phyloP scores from a whole-genome alignment of 2,797 vertebrate species.

The Brachyrhaphis roseni region DNA sequence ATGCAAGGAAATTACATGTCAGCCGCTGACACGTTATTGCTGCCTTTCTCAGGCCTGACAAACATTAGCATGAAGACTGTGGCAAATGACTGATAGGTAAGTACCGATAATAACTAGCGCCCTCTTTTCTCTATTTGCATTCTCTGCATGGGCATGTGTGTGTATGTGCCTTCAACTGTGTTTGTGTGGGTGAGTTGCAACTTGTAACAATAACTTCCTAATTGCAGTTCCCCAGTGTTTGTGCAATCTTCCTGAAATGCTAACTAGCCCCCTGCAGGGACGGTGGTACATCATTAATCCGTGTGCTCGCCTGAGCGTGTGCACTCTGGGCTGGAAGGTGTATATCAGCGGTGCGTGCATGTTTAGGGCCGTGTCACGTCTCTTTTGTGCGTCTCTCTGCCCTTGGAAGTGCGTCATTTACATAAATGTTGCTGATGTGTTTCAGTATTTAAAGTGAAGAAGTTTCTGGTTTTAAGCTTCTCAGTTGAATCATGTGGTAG shows the following conservation, averaged over 20 bases:
- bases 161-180: slow-evolving; percentile 17
- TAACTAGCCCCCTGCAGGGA: slow-evolving; percentile 74
- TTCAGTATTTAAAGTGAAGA: neutral
- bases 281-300: slow-evolving; percentile 73
- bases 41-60: slow-evolving; percentile 1
- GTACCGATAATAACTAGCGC: slow-evolving; percentile 1
- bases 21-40: neutral
- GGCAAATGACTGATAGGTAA: neutral
- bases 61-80: neutral
- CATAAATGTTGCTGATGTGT: slow-evolving; percentile 6
- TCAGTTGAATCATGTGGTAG: neutral
- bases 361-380: neutral
- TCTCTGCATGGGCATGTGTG: slow-evolving; percentile 7
- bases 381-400: neutral
- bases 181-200: slow-evolving; percentile 32
- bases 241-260: slow-evolving; percentile 74
- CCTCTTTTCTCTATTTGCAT: slow-evolving; percentile 26
- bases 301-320: slow-evolving; percentile 48
- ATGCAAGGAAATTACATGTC: slow-evolving; percentile 4
- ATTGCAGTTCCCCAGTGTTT: slow-evolving; percentile 69
- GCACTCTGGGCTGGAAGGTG: slow-evolving; percentile 29
- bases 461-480: neutral
- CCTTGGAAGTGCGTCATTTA: neutral
- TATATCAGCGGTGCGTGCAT: slow-evolving; percentile 18
- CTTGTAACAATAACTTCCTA: slow-evolving; percentile 72